phyloP scores from a whole-genome alignment of 2,888 invertebrate genomes.

The Cylloceria caligata region DNA sequence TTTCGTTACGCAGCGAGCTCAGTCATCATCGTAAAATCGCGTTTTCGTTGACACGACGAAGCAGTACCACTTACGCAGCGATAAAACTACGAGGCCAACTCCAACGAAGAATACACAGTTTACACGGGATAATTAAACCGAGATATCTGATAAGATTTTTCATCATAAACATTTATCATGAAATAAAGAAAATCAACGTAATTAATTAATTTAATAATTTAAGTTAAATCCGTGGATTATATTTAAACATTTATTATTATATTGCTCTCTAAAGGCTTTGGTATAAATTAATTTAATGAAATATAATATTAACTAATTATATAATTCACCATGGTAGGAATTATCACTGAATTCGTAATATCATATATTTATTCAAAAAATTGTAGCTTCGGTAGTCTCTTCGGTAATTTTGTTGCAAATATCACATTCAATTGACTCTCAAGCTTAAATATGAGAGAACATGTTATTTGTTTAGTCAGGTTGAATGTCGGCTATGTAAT shows the following conservation, averaged over 20 bases:
- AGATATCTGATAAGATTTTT: not conserved
- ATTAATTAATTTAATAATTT: not conserved
- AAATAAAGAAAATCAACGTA: no score
- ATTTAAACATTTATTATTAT: not conserved
- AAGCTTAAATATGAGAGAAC: not conserved
- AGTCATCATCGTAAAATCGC: slow-evolving; percentile 53
- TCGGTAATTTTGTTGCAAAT: not conserved
- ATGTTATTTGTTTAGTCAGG: not conserved
- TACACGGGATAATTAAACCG: not conserved
- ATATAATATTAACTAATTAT: not conserved
- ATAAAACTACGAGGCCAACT: slow-evolving; percentile 39
- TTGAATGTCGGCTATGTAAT: not conserved
- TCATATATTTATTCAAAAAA: not conserved
- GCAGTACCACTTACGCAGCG: slow-evolving; percentile 48
- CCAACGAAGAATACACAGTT: not conserved
- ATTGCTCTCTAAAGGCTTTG: not conserved
- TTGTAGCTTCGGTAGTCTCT: not conserved
- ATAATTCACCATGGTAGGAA: no score
- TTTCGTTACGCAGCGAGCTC: slow-evolving; percentile 32
- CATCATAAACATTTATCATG: no score
- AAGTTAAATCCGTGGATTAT: not conserved
- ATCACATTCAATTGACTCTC: not conserved
- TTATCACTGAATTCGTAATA: not conserved
- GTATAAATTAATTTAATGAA: not conserved
- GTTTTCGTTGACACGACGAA: slow-evolving; percentile 52